These are phyloP conservation scores for Proterorhinus semilunaris DNA, from an alignment of 2,113 vertebrate genomes.

Conservation along the genomic window DNA sequence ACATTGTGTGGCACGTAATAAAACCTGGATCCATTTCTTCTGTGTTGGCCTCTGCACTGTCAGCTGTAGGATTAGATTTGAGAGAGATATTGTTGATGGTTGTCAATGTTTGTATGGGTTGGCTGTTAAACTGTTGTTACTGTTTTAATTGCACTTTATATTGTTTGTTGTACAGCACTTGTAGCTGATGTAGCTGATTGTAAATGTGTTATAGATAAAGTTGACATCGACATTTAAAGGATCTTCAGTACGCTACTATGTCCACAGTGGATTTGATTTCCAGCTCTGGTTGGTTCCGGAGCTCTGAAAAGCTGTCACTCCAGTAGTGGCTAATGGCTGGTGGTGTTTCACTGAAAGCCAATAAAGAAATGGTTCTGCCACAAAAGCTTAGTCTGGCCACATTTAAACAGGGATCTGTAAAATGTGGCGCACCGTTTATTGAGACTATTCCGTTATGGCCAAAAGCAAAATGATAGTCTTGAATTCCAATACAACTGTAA, in stretches of 20 bases:
- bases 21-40: no score
- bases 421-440: background rate
- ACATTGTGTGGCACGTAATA: no score
- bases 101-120: no score
- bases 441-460: background rate
- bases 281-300: background rate
- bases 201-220: no score
- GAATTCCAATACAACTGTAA: background rate
- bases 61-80: no score
- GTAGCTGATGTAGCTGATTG: no score
- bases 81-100: no score
- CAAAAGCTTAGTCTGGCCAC: background rate
- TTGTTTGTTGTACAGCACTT: no score
- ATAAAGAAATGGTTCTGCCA: background rate
- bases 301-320: background rate
- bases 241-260: background rate
- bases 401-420: background rate
- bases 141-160: no score
- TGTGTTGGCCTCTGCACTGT: no score
- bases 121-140: no score
- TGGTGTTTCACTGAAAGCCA: background rate
- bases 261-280: background rate
- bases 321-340: background rate
- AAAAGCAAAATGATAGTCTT: background rate
- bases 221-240: no score